Evolutionary conservation across 2,888 invertebrate genomes (phyloP).

Genomic region (Tipula lateralis): DNA sequence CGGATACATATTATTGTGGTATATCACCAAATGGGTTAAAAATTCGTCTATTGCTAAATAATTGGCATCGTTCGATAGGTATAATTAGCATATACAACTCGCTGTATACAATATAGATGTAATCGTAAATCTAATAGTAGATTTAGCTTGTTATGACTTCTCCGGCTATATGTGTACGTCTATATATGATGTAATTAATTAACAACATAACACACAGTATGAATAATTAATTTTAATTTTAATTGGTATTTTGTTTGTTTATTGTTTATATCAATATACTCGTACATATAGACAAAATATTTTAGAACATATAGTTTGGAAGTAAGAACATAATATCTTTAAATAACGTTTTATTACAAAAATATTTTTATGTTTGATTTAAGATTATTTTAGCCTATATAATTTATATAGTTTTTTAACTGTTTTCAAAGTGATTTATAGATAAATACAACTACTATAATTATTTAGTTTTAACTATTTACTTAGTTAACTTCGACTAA

Average conservation of each 20-base stretch:
- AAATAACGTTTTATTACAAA: not conserved
- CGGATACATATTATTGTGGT: not conserved
- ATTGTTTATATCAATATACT: not conserved
- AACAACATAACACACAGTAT: not conserved
- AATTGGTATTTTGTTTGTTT: not conserved
- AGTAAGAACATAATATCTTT: not conserved
- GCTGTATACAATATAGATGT: not conserved
- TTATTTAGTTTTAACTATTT: not conserved
- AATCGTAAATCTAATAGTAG: not conserved
- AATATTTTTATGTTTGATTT: not conserved
- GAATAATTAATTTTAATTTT: conserved; percentile 24
- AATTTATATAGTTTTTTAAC: not conserved
- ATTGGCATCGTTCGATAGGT: not conserved
- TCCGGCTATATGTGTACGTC: not conserved
- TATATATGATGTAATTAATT: not conserved
- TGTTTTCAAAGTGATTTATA: not conserved
- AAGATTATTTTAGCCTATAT: not conserved
- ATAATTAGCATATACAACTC: not conserved
- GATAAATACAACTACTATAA: not conserved
- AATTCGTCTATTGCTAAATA: not conserved
- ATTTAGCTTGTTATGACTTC: not conserved
- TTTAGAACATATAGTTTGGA: not conserved
- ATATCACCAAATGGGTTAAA: not conserved
- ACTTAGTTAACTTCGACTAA: not conserved
- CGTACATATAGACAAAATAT: not conserved